Base-by-base conservation (phyloP, 2,888 invertebrate genomes). In the Strigamia transsilvanica region DNA sequence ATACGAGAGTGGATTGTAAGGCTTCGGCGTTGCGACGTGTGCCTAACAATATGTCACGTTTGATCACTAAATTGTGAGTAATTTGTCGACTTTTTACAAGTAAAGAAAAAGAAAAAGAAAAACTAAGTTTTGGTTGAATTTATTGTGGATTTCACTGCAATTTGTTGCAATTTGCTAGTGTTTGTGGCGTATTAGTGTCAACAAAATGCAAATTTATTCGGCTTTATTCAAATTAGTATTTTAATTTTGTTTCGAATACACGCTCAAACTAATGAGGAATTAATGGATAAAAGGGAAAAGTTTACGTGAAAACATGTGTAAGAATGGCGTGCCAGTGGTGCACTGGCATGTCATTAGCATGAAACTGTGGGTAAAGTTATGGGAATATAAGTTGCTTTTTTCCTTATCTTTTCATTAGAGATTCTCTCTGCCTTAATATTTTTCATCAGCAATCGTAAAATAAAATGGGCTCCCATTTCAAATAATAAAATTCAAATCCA, bases 1-100 rank as follows among this genome's bases (percentile, higher is more conserved):
- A 73, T 73, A 73, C 73, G 32, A 73, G 73, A 73, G 32, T 73
- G 32, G 73, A 73, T 73, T 73, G 73, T 73, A 73, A 73, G 32
- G 73, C 7, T 27, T 23, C 32, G 27, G 27, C 73, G 4, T 32
- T 73, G 12, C 73, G 73, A 32, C 73, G 32, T 1, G 73, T 73
- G 32, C 73, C 73, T 32, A 1, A 73, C n/a, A n/a, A 73, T 15
- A 32, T 73, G 23, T 27, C 73, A 32, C 32, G 73, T 12, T 32
- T 27, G 27, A 73, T 73, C 73, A 73, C 73, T 3, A 73, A 32
- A 32, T 73, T 73, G 73, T 73, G 32, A 73, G 73, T 73, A 73
- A 27, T 73, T n/a, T 15, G 10, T 56, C 6, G 0, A 18, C 21
- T n/a, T 15, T 56, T 56, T 56, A n/a, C 56, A 9, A 18, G 56